Evolutionary conservation across 1,140 invertebrate genomes (phyloP).

Genomic region (Gryon sp.): DNA sequence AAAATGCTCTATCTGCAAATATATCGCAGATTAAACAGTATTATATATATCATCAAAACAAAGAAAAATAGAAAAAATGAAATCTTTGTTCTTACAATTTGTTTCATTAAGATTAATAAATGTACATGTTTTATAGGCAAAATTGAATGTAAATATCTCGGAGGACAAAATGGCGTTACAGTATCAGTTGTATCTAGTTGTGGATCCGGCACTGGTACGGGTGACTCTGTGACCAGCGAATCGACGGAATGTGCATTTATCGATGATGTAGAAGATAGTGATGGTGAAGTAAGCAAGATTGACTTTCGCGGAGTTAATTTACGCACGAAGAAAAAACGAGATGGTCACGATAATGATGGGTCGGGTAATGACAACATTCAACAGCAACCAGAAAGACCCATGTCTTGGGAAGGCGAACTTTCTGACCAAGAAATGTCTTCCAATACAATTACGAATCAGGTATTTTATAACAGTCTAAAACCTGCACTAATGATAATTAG

Average conservation of each 20-base stretch:
- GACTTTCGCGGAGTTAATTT: slow-evolving; percentile 81
- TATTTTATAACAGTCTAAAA: slow-evolving; percentile 23
- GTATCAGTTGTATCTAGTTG: slow-evolving; percentile 77
- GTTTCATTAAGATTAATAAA: background rate
- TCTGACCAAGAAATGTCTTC: slow-evolving; percentile 86
- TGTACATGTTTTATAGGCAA: slow-evolving; percentile 65
- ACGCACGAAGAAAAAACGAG: slow-evolving; percentile 80
- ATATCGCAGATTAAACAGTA: too few species aligned
- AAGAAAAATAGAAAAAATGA: too few species aligned
- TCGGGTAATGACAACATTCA: slow-evolving; percentile 72
- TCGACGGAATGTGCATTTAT: slow-evolving; percentile 64
- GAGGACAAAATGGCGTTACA: slow-evolving; percentile 77
- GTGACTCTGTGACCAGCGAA: slow-evolving; percentile 62
- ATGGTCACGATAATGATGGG: slow-evolving; percentile 69
- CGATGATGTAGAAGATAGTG: slow-evolving; percentile 80
- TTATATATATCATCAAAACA: too few species aligned
- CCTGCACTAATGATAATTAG: too few species aligned
- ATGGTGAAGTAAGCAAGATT: slow-evolving; percentile 81
- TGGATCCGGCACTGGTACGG: slow-evolving; percentile 56
- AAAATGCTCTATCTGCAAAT: too few species aligned
- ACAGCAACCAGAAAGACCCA: slow-evolving; percentile 84
- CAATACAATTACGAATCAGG: slow-evolving; percentile 78
- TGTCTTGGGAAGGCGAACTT: slow-evolving; percentile 95
- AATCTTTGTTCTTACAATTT: too few species aligned
- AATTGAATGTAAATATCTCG: slow-evolving; percentile 76